Evolutionary conservation across 2,888 invertebrate species (phyloP).

Genomic region (Cistogaster globosa): DNA sequence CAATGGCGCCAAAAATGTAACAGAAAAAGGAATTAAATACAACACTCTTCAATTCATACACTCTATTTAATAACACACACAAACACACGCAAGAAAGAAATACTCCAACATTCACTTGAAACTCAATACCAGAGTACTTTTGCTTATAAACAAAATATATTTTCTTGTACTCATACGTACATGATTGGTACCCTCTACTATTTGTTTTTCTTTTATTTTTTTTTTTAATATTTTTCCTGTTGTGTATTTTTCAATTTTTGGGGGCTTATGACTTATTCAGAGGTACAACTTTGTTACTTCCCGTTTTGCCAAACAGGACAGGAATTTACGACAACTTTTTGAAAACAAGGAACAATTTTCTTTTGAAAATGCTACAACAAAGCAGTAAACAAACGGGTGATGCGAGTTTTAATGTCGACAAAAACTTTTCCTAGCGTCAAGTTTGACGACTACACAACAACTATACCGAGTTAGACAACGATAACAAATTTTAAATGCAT

Average conservation of each 20-base stretch:
- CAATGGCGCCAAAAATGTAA: constrained; percentile 68
- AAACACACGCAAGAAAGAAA: constrained; percentile 3
- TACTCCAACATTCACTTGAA: constrained; percentile 46
- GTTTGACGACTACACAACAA: constrained; percentile 72
- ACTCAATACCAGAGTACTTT: constrained; percentile 14
- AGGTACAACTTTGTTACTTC: constrained; percentile 58
- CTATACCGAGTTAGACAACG: constrained; percentile 72
- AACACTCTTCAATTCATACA: constrained; percentile 28
- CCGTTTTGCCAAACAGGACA: constrained; percentile 51
- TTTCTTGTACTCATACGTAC: constrained; percentile 13
- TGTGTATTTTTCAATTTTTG: neutral
- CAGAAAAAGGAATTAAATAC: constrained; percentile 35
- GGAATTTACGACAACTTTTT: constrained; percentile 63
- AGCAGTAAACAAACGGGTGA: constrained; percentile 64
- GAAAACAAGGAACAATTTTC: constrained; percentile 53
- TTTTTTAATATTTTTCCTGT: neutral
- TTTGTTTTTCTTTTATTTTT: neutral
- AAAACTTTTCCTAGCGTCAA: constrained; percentile 71
- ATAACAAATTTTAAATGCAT: constrained; percentile 72
- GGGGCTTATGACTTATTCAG: constrained; percentile 26
- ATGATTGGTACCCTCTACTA: constrained; percentile 30
- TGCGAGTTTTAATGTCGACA: constrained; percentile 69
- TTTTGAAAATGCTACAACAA: constrained; percentile 54
- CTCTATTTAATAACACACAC: constrained; percentile 11
- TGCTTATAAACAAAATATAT: constrained; percentile 36